These are phyloP conservation scores for Epirrita christyi DNA, from an alignment of 2,888 invertebrate species.

Conservation along the genomic window DNA sequence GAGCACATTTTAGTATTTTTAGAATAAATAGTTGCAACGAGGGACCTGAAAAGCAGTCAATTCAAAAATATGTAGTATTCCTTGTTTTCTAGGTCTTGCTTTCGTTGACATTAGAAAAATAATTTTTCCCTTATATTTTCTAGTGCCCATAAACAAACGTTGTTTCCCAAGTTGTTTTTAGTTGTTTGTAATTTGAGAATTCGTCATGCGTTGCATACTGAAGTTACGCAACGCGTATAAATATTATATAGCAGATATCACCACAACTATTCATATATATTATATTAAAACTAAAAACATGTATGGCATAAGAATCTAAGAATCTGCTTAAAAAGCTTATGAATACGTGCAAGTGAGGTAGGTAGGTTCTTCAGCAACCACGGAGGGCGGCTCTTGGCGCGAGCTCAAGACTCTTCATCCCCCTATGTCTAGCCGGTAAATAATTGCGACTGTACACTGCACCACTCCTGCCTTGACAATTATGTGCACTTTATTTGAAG, in stretches of 20 bases:
- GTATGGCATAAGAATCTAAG: slow-evolving; percentile 23
- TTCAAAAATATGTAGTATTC: neutral
- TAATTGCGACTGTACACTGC: slow-evolving; percentile 73
- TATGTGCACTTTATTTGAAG: slow-evolving; percentile 75
- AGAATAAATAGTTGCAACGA: neutral
- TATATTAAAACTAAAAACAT: slow-evolving; percentile 25
- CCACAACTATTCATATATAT: slow-evolving; percentile 16
- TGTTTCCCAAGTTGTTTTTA: no score
- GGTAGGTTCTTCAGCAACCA: slow-evolving; percentile 61
- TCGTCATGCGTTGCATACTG: slow-evolving; percentile 4
- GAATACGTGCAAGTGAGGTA: slow-evolving; percentile 55
- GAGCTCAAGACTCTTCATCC: slow-evolving; percentile 72
- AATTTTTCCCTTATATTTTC: no score
- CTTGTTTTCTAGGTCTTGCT: slow-evolving; percentile 2
- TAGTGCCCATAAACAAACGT: no score
- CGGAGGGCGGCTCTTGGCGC: slow-evolving; percentile 63
- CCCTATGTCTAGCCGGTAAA: slow-evolving; percentile 78
- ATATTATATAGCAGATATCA: slow-evolving; percentile 6
- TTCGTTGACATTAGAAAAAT: no score
- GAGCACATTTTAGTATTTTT: no score
- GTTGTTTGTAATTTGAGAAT: no score
- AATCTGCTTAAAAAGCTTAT: slow-evolving; percentile 51
- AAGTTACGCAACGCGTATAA: slow-evolving; percentile 5
- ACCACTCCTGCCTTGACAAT: slow-evolving; percentile 72
- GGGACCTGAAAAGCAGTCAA: neutral